phyloP scores from a whole-genome alignment of 2,888 invertebrate species.

The Caenorhabditis sp. region DNA sequence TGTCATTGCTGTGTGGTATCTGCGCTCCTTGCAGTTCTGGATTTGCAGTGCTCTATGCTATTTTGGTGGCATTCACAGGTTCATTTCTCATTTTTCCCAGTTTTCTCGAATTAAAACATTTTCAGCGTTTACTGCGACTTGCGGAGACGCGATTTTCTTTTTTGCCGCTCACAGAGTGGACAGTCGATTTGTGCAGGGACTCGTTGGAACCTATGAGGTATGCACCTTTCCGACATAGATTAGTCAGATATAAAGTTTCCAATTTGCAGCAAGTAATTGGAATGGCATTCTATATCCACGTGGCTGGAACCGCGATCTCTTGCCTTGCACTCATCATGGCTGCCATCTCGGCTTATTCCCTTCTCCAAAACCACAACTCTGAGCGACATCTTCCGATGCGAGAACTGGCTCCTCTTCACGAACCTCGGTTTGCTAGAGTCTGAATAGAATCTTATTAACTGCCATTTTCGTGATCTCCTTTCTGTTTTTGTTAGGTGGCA shows the following conservation, averaged over 20 bases:
- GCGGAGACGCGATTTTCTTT: constrained; percentile 80
- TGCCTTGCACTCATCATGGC: constrained; percentile 80
- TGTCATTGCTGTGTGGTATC: constrained; percentile 77
- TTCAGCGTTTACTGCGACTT: constrained; percentile 68
- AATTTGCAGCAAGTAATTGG: constrained; percentile 81
- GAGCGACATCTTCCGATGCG: constrained; percentile 68
- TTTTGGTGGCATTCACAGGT: constrained; percentile 78
- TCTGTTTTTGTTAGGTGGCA: constrained; percentile 34
- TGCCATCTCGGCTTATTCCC: constrained; percentile 78
- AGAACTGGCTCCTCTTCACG: constrained; percentile 71
- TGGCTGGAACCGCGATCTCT: constrained; percentile 75
- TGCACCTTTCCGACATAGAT: not conserved
- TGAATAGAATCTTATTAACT: constrained; percentile 13
- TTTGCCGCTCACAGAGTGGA: constrained; percentile 82
- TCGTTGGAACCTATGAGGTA: constrained; percentile 82
- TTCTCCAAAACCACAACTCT: constrained; percentile 72
- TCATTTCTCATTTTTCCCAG: too few relatives aligned
- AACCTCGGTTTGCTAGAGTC: constrained; percentile 58
- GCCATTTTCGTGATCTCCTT: constrained; percentile 51
- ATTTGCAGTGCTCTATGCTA: constrained; percentile 78
- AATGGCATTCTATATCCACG: constrained; percentile 81
- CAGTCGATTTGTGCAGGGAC: constrained; percentile 80
- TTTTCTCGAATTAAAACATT: not conserved
- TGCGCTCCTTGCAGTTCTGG: constrained; percentile 81
- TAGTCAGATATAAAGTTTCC: too few relatives aligned